Evolutionary conservation across 2,888 invertebrate genomes (phyloP).

Genomic region (Atherix ibis): DNA sequence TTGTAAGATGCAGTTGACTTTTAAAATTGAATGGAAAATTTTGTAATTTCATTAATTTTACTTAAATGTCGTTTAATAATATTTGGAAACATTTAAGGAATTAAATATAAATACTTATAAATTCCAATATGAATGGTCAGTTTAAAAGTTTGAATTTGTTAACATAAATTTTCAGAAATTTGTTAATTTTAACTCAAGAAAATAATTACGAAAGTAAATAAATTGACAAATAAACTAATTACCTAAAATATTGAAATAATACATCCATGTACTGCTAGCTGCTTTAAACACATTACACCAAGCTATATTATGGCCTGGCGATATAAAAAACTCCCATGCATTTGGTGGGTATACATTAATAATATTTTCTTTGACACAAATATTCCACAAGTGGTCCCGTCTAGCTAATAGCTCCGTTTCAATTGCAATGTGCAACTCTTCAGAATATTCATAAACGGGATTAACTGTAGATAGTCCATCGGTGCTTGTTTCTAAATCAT

Average conservation of each 20-base stretch:
- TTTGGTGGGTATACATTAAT: constrained; percentile 38
- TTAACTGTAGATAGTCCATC: constrained; percentile 20
- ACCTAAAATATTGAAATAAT: constrained; percentile 61
- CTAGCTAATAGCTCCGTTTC: constrained; percentile 37
- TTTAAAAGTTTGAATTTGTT: too few species aligned
- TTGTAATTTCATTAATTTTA: too few species aligned
- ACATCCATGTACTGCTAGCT: constrained; percentile 66
- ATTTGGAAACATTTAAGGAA: too few species aligned
- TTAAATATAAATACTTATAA: too few species aligned
- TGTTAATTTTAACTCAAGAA: too few species aligned
- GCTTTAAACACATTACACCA: constrained; percentile 66
- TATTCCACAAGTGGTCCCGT: constrained; percentile 32
- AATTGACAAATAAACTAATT: constrained; percentile 14
- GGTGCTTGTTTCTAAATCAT: constrained; percentile 3
- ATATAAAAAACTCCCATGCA: constrained; percentile 59
- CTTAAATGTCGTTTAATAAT: too few species aligned
- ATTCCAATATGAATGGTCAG: too few species aligned
- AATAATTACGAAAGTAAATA: constrained; percentile 5
- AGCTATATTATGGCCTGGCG: constrained; percentile 47
- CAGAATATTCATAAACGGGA: constrained; percentile 33
- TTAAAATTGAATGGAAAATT: too few species aligned
- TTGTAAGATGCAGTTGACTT: too few species aligned
- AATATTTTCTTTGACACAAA: constrained; percentile 35
- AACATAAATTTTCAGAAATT: too few species aligned
- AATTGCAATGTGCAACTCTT: constrained; percentile 30